Evolutionary conservation across 2,113 vertebrate genomes (phyloP).

Genomic region (Athene cunicularia): DNA sequence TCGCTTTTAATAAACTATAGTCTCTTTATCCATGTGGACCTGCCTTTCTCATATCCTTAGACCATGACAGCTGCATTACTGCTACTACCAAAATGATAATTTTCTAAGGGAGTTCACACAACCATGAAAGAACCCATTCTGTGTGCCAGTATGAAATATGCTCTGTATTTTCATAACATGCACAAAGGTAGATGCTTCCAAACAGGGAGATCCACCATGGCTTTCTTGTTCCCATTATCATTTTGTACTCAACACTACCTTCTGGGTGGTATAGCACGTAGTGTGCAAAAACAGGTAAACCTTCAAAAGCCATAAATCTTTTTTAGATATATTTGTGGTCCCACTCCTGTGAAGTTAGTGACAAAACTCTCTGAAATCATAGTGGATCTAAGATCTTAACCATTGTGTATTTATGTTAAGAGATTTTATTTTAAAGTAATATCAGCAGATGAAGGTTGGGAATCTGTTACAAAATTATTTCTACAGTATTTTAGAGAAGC

Average conservation of each 20-base stretch:
- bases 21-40: neutral
- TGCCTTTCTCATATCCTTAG: neutral
- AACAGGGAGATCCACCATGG: neutral
- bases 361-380: neutral
- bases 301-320: neutral
- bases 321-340: neutral
- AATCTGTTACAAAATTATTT: neutral
- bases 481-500: neutral
- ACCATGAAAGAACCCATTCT: neutral
- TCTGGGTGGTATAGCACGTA: neutral
- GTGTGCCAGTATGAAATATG: neutral
- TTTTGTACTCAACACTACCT: neutral
- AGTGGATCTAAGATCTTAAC: neutral
- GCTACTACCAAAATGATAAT: neutral
- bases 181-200: neutral
- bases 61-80: neutral
- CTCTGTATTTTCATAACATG: constrained; percentile 3
- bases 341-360: neutral
- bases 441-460: neutral
- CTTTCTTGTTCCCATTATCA: neutral
- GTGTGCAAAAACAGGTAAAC: neutral
- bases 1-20: neutral
- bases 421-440: neutral
- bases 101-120: neutral
- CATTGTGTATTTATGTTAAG: neutral